phyloP scores from a whole-genome alignment of 2,797 vertebrate genomes.

The Pterois miles region DNA sequence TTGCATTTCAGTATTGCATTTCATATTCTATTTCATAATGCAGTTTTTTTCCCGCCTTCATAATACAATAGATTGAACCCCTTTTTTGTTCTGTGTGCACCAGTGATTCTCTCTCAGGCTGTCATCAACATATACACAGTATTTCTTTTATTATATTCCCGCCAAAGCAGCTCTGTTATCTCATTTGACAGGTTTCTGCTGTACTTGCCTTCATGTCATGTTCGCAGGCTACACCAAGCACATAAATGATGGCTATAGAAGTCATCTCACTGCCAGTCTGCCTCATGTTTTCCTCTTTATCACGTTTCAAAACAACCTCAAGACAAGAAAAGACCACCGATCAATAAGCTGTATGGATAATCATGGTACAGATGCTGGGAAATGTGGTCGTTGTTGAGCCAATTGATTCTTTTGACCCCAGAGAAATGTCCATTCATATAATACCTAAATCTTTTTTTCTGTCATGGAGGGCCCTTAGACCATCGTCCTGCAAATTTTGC shows the following conservation, averaged over 20 bases:
- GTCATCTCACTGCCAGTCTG: constrained; percentile 15
- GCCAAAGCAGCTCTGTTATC: constrained; percentile 30
- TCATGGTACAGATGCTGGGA: constrained; percentile 41
- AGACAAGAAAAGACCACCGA: constrained; percentile 29
- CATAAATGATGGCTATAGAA: constrained; percentile 16
- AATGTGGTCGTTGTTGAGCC: constrained; percentile 18
- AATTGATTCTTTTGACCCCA: constrained; percentile 33
- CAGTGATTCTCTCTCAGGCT: constrained; percentile 13
- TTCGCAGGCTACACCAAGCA: constrained; percentile 15
- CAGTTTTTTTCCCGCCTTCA: not conserved
- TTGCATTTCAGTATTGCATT: constrained; percentile 23
- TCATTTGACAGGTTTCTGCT: constrained; percentile 39
- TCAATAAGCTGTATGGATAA: constrained; percentile 28
- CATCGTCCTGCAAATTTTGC: not conserved
- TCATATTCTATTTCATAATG: constrained; percentile 13
- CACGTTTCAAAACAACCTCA: constrained; percentile 37
- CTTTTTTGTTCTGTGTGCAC: constrained; percentile 9
- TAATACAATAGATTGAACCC: constrained; percentile 16
- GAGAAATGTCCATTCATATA: not conserved
- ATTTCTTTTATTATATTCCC: constrained; percentile 30
- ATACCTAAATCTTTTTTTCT: not conserved
- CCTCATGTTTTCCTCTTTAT: not conserved
- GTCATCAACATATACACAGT: constrained; percentile 25
- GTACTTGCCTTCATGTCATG: constrained; percentile 22
- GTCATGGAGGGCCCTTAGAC: not conserved